phyloP scores from a whole-genome alignment of 2,797 vertebrate species.

The Anguilla megastoma region DNA sequence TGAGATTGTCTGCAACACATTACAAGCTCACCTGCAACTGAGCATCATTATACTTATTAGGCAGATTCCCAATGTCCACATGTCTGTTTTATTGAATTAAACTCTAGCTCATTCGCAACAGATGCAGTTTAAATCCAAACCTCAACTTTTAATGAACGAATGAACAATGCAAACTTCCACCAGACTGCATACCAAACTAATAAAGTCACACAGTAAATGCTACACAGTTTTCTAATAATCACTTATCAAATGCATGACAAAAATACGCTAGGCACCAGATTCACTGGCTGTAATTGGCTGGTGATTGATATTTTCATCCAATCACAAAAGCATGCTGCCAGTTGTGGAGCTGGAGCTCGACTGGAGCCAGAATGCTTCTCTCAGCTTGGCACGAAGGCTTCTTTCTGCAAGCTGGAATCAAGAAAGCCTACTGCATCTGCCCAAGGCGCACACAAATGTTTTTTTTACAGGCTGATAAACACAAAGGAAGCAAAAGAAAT shows the following conservation, averaged over 20 bases:
- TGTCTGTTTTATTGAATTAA: neutral
- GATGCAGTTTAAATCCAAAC: neutral
- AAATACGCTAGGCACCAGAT: neutral
- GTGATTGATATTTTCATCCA: neutral
- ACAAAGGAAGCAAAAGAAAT: neutral
- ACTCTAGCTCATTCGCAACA: neutral
- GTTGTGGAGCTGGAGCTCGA: neutral
- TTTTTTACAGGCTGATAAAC: neutral
- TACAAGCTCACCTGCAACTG: neutral
- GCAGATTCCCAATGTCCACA: neutral
- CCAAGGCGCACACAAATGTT: neutral
- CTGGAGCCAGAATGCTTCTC: slow-evolving; percentile 4
- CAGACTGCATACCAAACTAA: neutral
- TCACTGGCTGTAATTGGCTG: neutral
- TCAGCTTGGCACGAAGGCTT: neutral
- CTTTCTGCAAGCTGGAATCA: neutral
- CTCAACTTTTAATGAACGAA: neutral
- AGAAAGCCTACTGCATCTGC: neutral
- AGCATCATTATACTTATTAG: neutral
- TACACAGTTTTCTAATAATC: neutral
- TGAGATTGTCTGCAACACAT: neutral
- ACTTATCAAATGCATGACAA: neutral
- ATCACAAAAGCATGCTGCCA: neutral
- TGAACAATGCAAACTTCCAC: neutral
- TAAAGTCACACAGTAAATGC: neutral